These are phyloP conservation scores for Epinotia nisella DNA, from an alignment of 2,888 invertebrate genomes.

Conservation along the genomic window DNA sequence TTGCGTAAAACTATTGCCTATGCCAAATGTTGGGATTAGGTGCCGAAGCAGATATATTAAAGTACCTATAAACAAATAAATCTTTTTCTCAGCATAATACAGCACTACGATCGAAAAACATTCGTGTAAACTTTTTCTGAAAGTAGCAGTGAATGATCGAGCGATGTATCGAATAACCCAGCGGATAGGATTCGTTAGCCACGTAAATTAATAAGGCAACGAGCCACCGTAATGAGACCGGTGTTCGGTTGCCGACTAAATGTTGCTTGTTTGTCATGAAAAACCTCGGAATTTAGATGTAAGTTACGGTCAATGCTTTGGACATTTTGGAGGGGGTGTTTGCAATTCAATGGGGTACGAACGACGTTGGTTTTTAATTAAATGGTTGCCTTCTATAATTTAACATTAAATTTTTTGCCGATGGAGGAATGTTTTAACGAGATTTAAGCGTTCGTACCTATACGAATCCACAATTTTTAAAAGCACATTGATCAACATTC, in stretches of 20 bases:
- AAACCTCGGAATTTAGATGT: constrained; percentile 35
- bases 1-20: too few relatives aligned
- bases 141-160: constrained; percentile 35
- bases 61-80: too few relatives aligned
- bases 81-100: background rate
- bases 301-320: constrained; percentile 4
- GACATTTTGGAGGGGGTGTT: background rate
- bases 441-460: too few relatives aligned
- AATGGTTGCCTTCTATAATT: too few relatives aligned
- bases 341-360: too few relatives aligned
- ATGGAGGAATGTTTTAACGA: too few relatives aligned
- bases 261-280: constrained; percentile 23
- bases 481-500: too few relatives aligned
- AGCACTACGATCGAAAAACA: constrained; percentile 15
- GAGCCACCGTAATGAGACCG: constrained; percentile 46
- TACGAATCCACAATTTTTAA: too few relatives aligned
- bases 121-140: constrained; percentile 29
- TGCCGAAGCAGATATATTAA: too few relatives aligned
- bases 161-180: constrained; percentile 45
- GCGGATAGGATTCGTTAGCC: constrained; percentile 46
- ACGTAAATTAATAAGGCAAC: constrained; percentile 46
- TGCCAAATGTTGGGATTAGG: too few relatives aligned
- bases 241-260: constrained; percentile 39
- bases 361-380: too few relatives aligned
- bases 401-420: too few relatives aligned